These are phyloP conservation scores for Trissolcus japonicus DNA, from an alignment of 2,888 invertebrate species.

Conservation along the genomic window DNA sequence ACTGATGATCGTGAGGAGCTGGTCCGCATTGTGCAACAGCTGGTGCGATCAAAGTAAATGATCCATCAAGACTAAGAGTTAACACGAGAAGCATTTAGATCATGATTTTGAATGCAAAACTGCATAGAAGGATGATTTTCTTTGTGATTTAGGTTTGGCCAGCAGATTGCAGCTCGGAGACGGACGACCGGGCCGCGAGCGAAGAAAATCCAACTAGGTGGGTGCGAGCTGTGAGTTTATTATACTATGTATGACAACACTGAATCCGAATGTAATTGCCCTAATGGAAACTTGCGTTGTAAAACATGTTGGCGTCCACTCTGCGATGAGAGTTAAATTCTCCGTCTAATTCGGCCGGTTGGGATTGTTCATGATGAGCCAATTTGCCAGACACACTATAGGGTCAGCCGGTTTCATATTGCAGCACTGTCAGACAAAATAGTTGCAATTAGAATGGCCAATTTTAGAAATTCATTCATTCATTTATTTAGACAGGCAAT, in stretches of 20 bases:
- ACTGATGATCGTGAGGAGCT: conserved; percentile 39
- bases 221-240: conserved; percentile 7
- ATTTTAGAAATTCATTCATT: too few species aligned
- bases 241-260: conserved; percentile 11
- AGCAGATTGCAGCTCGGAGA: conserved; percentile 54
- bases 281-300: conserved; percentile 43
- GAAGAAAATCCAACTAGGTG: conserved; percentile 41
- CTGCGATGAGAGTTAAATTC: conserved; percentile 34
- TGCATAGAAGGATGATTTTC: conserved; percentile 14
- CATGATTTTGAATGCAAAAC: background rate
- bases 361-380: conserved; percentile 85
- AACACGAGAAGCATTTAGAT: background rate
- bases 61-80: background rate
- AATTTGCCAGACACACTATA: conserved; percentile 86
- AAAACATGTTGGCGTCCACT: conserved; percentile 26
- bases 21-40: conserved; percentile 62
- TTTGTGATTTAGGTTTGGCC: conserved; percentile 61
- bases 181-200: conserved; percentile 52
- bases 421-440: conserved; percentile 78
- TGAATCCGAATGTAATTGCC: conserved; percentile 29
- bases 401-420: conserved; percentile 86
- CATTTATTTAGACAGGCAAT: too few species aligned
- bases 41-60: conserved; percentile 66
- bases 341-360: conserved; percentile 80
- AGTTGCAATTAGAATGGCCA: conserved; percentile 22